Conservation (phyloP, 2,113 vertebrate species). For the Scomber scombrus region DNA sequence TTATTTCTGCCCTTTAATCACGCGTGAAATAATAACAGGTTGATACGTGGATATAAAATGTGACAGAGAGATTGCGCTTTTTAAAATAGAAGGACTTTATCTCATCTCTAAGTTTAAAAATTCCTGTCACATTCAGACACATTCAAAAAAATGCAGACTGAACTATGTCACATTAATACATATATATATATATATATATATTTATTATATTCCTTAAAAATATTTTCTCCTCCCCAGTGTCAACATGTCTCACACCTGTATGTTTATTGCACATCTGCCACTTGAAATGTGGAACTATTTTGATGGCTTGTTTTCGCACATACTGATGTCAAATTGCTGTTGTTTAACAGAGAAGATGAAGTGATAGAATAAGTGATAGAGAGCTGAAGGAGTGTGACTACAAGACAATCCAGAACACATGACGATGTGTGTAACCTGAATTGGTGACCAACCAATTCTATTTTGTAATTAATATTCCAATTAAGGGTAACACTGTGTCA, state of each 20-base stretch:
- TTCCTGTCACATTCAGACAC: not conserved
- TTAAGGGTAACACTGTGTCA: not conserved
- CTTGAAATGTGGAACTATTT: not conserved
- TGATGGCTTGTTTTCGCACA: constrained; percentile 11
- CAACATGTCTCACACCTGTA: constrained; percentile 22
- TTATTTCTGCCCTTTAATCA: constrained; percentile 20
- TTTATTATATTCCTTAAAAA: constrained; percentile 35
- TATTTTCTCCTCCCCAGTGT: constrained; percentile 12
- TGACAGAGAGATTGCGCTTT: not conserved
- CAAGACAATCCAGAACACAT: not conserved
- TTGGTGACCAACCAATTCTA: not conserved
- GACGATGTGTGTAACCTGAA: not conserved
- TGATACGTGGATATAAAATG: not conserved
- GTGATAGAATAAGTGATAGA: not conserved
- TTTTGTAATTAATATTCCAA: not conserved
- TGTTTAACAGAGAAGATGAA: not conserved
- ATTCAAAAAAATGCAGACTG: constrained; percentile 1
- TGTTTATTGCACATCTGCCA: constrained; percentile 22
- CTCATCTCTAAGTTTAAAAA: not conserved
- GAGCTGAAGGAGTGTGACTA: not conserved
- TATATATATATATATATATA: not conserved
- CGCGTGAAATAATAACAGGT: constrained; percentile 7
- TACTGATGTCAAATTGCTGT: not conserved
- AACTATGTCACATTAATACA: constrained; percentile 18
- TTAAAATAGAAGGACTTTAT: not conserved